These are phyloP conservation scores for Microcebus jonahi DNA, from an alignment of 2,113 vertebrate species.

Conservation along the genomic window DNA sequence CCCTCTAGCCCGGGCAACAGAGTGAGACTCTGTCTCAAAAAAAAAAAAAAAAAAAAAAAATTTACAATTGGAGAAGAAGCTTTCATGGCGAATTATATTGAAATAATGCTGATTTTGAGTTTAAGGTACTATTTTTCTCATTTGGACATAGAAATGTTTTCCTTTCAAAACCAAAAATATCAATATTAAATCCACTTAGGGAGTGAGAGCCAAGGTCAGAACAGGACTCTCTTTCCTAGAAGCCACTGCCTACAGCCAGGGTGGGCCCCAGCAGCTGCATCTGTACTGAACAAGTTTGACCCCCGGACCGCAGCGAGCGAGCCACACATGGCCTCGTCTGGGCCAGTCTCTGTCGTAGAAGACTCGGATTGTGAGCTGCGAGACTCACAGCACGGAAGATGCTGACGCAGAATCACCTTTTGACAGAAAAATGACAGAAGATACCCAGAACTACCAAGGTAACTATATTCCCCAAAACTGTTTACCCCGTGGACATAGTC, in stretches of 20 bases:
- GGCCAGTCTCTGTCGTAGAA: not conserved
- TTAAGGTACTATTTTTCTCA: not conserved
- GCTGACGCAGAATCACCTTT: not conserved
- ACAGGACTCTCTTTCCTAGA: not conserved
- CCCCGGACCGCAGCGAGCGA: not conserved
- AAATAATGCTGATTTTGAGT: not conserved
- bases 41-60: no score
- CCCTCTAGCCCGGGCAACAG: no score
- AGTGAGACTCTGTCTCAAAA: no score
- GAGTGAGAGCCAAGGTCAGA: not conserved
- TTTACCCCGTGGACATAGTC: not conserved
- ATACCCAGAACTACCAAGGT: not conserved
- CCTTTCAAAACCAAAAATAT: conserved; percentile 38
- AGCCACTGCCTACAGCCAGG: not conserved
- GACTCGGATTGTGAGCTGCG: not conserved
- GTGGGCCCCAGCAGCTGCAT: not conserved
- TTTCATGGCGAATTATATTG: not conserved
- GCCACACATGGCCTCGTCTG: not conserved
- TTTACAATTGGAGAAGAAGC: not conserved
- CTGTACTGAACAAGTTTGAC: not conserved
- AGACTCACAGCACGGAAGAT: not conserved
- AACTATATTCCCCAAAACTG: not conserved
- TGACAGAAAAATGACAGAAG: not conserved
- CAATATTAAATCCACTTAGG: not conserved
- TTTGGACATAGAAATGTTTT: not conserved